Evolutionary conservation across 2,797 vertebrate genomes (phyloP).

Genomic region (Neopelma chrysocephalum): DNA sequence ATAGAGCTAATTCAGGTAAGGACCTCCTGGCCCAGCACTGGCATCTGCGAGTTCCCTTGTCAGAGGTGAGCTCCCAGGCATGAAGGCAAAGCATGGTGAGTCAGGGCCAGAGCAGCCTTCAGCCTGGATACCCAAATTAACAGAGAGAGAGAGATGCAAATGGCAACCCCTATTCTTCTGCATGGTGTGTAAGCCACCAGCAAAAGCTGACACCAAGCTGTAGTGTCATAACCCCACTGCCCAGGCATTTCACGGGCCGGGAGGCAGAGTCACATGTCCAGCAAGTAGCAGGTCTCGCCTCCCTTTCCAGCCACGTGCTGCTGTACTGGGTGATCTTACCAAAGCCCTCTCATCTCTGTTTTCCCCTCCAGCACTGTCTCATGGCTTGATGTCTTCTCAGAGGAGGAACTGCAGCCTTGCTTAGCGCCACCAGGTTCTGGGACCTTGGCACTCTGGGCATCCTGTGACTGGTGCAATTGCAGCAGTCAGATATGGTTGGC

Average conservation of each 20-base stretch:
- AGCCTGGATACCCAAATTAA: background rate
- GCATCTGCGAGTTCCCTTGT: accelerated
- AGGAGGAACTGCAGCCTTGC: background rate
- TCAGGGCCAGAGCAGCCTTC: background rate
- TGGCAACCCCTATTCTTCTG: background rate
- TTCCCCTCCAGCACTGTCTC: background rate
- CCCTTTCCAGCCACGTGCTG: background rate
- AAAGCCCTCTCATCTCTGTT: background rate
- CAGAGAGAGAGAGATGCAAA: background rate
- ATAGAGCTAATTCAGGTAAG: background rate
- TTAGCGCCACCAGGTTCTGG: background rate
- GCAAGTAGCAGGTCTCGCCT: background rate
- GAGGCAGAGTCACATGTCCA: background rate
- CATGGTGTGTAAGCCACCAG: background rate
- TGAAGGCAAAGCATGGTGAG: background rate
- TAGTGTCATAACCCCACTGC: background rate
- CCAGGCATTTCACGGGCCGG: accelerated
- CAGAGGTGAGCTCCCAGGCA: background rate
- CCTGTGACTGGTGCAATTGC: accelerated
- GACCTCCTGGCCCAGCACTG: accelerated
- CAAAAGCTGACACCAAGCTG: accelerated
- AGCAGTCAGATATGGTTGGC: accelerated
- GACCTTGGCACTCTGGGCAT: background rate
- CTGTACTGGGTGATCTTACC: background rate
- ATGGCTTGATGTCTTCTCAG: background rate